A percentile compares a stretch with the other conserved stretches of the same genome.
These are phyloP conservation scores for Adelphocoris suturalis DNA, from an alignment of 2,888 invertebrate genomes.

Conservation along the genomic window DNA sequence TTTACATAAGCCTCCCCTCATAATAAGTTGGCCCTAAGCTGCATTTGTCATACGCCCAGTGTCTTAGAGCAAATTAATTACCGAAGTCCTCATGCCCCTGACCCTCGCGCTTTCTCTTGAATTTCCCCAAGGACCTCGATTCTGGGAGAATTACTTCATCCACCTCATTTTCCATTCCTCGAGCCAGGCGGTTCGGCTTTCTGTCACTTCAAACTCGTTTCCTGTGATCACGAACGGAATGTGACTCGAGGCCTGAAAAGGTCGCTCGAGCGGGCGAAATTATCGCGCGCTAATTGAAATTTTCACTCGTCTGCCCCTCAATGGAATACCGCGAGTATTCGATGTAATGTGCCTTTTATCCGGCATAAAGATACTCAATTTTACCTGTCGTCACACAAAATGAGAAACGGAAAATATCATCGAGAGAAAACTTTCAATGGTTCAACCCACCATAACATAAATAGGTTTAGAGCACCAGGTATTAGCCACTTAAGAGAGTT, in stretches of 20 bases:
- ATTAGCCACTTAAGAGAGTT: too few species aligned
- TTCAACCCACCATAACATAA: too few species aligned
- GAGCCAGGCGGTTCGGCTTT: neutral
- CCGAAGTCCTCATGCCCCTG: neutral
- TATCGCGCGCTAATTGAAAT: conserved; percentile 9
- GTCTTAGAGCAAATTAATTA: conserved; percentile 51
- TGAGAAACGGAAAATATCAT: neutral
- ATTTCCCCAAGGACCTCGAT: neutral
- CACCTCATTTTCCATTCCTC: neutral
- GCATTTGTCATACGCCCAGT: conserved; percentile 56
- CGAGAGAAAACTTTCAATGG: too few species aligned
- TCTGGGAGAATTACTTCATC: neutral
- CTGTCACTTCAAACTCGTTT: neutral
- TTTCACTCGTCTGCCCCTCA: neutral
- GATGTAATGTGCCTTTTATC: neutral
- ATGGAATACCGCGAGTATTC: neutral
- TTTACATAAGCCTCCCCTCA: conserved; percentile 59
- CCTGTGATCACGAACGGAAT: neutral
- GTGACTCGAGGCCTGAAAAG: neutral
- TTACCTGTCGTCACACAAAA: neutral
- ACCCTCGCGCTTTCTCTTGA: neutral
- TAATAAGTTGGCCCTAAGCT: conserved; percentile 56
- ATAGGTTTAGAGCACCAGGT: too few species aligned
- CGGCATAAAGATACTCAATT: neutral
- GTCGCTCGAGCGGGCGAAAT: neutral